Base-by-base conservation (phyloP, 1,140 invertebrate genomes). In the Prorops nasuta region DNA sequence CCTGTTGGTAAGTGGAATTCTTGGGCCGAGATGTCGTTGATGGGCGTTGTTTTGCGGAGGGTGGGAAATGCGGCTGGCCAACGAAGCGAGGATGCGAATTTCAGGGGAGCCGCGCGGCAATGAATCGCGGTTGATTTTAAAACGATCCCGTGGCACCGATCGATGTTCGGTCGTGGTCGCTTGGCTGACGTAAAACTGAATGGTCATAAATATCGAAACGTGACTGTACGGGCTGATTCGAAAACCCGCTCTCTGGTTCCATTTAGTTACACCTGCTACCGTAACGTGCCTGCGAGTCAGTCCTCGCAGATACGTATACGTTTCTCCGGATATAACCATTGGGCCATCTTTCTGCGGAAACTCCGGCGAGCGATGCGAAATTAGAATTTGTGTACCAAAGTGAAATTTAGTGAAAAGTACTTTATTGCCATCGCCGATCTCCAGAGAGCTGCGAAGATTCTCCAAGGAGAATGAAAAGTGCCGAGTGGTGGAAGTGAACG, bases 141-240 rank as follows among this genome's bases (percentile, higher is more conserved):
- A 58, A 48, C 36, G 44, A 37, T 44, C 22, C 12, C 10, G 15
- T 41, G n/a, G n/a, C n/a, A n/a, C n/a, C 41, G 34, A 52, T 54
- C 46, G 57, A 59, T 54, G 43, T 34, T 44, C 44, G 44, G 35
- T 39, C 50, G 54, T 45, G 12, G 54, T 15, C 24, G 24, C 6
- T 12, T 6, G 24, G 12, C 6, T 7, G 24, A 6, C 12, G 12
- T 6, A 12, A 42, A 42, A 21, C 19, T 18, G 40, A 42, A 20
- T 14, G 15, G 40, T 28, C 24, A 24, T 60, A 54, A 62, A 62
- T 62, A 57, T 38, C 15, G 58, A 41, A 60, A 56, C 57, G 50
- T 60, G 60, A 54, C 43, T 21, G 44, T 60, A 44, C 35, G 40
- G 55, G 58, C 35, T 51, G 58, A 60, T 58, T 60, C 47, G 17